These are phyloP conservation scores for Syndactyla subalaris DNA, from an alignment of 2,797 vertebrate species.

Conservation along the genomic window DNA sequence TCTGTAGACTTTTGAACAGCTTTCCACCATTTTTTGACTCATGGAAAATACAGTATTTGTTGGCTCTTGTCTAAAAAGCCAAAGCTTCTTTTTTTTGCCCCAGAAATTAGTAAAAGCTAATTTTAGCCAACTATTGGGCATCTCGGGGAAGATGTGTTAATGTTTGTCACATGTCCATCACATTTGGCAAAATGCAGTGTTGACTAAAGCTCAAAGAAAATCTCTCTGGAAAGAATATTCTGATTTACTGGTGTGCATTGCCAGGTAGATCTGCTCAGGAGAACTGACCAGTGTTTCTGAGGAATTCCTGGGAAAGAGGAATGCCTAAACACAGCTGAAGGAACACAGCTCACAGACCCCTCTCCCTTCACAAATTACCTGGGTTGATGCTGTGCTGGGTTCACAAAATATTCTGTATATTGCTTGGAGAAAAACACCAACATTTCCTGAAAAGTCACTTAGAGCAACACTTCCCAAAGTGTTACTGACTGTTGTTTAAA, in stretches of 20 bases:
- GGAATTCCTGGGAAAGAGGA: not conserved
- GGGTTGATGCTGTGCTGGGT: fast-evolving
- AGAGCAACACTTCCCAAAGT: not conserved
- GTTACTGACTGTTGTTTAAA: not conserved
- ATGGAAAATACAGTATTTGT: not conserved
- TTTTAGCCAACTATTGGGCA: not conserved
- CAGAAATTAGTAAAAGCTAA: not conserved
- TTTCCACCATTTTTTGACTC: not conserved
- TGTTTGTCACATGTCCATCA: not conserved
- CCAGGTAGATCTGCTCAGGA: not conserved
- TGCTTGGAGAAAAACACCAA: not conserved
- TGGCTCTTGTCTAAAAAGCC: not conserved
- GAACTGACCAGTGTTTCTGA: not conserved
- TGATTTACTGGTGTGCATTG: not conserved
- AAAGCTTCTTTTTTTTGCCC: not conserved
- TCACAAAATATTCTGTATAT: not conserved
- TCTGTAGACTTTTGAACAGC: not conserved
- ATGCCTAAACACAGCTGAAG: not conserved
- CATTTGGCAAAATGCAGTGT: not conserved
- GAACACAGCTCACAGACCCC: not conserved
- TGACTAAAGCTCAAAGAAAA: not conserved
- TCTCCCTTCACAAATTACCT: not conserved
- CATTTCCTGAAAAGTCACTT: not conserved
- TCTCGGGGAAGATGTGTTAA: not conserved
- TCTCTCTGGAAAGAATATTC: not conserved